Evolutionary conservation across 2,113 vertebrate genomes (phyloP).

Genomic region (Verasper variegatus): DNA sequence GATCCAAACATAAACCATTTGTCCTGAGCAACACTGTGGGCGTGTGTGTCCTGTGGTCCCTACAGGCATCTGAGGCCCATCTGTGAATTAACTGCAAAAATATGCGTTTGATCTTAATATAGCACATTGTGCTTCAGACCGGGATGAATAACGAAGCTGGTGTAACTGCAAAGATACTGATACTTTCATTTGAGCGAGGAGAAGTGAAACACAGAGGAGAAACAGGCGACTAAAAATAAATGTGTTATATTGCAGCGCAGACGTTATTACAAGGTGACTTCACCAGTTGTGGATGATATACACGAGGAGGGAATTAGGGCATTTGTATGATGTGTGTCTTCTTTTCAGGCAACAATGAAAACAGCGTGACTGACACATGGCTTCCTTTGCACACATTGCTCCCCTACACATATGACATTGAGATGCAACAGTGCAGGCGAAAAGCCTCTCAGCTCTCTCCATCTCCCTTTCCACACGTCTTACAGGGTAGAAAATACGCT

Average conservation of each 20-base stretch:
- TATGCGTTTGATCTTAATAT: slow-evolving; percentile 67
- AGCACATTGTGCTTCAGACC: slow-evolving; percentile 30
- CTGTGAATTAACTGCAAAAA: slow-evolving; percentile 47
- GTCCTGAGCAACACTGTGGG: slow-evolving; percentile 20
- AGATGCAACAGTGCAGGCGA: background rate
- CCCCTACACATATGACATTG: background rate
- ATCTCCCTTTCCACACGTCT: background rate
- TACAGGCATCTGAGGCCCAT: slow-evolving; percentile 49
- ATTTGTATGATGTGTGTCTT: background rate
- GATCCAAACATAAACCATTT: slow-evolving; percentile 29
- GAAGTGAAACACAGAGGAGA: slow-evolving; percentile 40
- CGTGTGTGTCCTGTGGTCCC: slow-evolving; percentile 17
- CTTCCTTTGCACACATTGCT: background rate
- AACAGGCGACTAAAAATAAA: slow-evolving; percentile 66
- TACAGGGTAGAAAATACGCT: slow-evolving; percentile 37
- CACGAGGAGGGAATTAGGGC: slow-evolving; percentile 24
- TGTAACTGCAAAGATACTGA: slow-evolving; percentile 46
- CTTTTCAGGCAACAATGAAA: background rate
- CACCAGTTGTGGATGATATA: slow-evolving; percentile 49
- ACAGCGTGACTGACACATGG: background rate
- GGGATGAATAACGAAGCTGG: slow-evolving; percentile 46
- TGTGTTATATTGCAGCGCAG: slow-evolving; percentile 19
- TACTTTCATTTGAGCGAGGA: slow-evolving; percentile 33
- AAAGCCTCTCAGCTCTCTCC: slow-evolving; percentile 1
- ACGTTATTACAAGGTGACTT: slow-evolving; percentile 54